Percentiles rank a stretch among this genome's conserved stretches.
phyloP scores from a whole-genome alignment of 2,888 invertebrate species.

The Polymixis flavicincta region DNA sequence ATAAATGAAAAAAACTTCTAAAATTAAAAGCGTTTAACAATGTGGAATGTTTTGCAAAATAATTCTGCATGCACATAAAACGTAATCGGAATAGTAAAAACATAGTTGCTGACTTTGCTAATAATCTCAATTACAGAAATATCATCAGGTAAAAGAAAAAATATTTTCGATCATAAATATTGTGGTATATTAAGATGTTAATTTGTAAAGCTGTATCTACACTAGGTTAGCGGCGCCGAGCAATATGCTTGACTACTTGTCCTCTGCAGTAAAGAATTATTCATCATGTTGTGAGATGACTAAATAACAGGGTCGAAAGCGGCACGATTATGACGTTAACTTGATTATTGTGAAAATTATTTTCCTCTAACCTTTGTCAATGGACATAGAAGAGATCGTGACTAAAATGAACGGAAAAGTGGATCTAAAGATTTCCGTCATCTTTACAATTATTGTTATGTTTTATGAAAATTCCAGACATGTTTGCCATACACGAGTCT shows the following conservation, averaged over 20 bases:
- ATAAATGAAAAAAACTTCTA: neutral
- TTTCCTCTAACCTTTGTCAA: slow-evolving; percentile 29
- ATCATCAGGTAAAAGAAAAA: neutral
- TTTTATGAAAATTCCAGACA: slow-evolving; percentile 11
- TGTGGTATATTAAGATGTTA: neutral
- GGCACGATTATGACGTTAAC: slow-evolving; percentile 24
- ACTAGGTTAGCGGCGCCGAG: neutral
- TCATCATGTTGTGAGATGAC: neutral
- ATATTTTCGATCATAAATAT: slow-evolving; percentile 11
- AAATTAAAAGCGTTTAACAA: neutral
- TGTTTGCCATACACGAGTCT: neutral
- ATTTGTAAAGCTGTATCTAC: slow-evolving; percentile 27
- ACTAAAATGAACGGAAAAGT: neutral
- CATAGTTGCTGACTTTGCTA: slow-evolving; percentile 6
- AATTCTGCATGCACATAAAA: slow-evolving; percentile 26
- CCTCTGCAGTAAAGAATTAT: slow-evolving; percentile 1
- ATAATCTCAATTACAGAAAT: slow-evolving; percentile 5
- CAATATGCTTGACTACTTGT: neutral
- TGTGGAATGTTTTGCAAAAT: neutral
- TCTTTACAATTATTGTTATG: neutral
- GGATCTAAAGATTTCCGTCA: slow-evolving; percentile 5
- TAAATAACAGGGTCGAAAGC: neutral
- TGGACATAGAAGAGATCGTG: slow-evolving; percentile 8
- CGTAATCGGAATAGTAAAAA: slow-evolving; percentile 19
- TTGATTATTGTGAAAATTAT: slow-evolving; percentile 18